Percentiles rank a stretch among this genome's conserved stretches.
phyloP scores from a whole-genome alignment of 2,888 invertebrate genomes.

The Lasioglossum lativentre region DNA sequence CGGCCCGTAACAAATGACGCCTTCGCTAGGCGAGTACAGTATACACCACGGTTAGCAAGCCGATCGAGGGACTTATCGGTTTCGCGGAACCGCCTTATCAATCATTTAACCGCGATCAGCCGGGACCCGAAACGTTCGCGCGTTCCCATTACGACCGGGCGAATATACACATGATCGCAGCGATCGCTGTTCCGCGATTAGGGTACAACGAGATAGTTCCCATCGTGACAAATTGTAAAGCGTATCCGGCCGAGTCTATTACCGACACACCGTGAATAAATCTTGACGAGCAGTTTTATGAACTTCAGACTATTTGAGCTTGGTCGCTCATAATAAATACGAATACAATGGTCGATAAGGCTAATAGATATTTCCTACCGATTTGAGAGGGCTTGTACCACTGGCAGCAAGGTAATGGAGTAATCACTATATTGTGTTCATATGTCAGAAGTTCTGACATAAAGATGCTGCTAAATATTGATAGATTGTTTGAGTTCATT shows the following conservation, averaged over 20 bases:
- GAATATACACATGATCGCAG: conserved; percentile 29
- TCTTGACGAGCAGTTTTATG: conserved; percentile 36
- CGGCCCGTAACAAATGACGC: conserved; percentile 15
- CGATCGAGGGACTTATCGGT: conserved; percentile 46
- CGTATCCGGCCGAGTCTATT: conserved; percentile 8
- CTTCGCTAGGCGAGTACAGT: background rate
- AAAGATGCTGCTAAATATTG: no score
- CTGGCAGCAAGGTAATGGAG: background rate
- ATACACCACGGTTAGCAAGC: background rate
- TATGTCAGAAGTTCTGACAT: no score
- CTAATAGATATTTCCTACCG: background rate
- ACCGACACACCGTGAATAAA: conserved; percentile 18
- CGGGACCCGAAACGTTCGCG: conserved; percentile 51
- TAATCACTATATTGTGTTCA: no score
- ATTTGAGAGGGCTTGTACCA: background rate
- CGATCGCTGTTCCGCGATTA: conserved; percentile 37
- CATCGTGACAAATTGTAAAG: conserved; percentile 55
- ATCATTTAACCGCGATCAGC: conserved; percentile 48
- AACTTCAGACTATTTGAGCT: background rate
- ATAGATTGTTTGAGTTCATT: no score
- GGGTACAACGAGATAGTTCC: conserved; percentile 30
- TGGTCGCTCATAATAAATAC: background rate
- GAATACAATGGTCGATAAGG: background rate
- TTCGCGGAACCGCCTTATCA: conserved; percentile 44
- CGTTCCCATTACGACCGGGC: conserved; percentile 36